These are phyloP conservation scores for Andrena flavipes DNA, from an alignment of 2,888 invertebrate genomes.

Conservation along the genomic window DNA sequence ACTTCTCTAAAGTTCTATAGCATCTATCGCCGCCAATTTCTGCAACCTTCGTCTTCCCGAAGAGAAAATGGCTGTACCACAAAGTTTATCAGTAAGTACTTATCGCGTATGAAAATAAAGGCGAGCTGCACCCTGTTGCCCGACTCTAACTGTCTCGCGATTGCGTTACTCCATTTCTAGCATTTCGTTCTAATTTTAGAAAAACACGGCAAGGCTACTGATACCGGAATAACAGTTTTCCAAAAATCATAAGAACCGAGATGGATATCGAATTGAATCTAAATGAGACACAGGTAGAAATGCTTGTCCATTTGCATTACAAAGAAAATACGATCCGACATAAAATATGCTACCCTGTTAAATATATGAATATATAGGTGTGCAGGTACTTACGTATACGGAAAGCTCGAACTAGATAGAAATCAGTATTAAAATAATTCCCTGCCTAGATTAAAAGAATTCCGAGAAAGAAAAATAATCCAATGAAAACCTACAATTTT, in stretches of 20 bases:
- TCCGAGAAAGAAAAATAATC: too few species aligned
- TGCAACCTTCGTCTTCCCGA: not conserved
- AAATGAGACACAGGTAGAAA: constrained; percentile 13
- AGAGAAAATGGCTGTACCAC: not conserved
- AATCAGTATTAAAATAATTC: constrained; percentile 18
- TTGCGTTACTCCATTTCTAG: constrained; percentile 57
- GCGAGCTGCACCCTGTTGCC: constrained; percentile 26
- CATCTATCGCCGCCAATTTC: not conserved
- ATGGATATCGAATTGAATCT: constrained; percentile 17
- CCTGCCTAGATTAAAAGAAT: not conserved
- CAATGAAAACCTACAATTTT: too few species aligned
- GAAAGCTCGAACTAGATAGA: constrained; percentile 10
- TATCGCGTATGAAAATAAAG: constrained; percentile 31
- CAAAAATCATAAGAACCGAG: constrained; percentile 27
- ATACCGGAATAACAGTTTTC: constrained; percentile 47
- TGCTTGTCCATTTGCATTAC: constrained; percentile 1
- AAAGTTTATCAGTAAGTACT: not conserved
- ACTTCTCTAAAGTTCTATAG: not conserved
- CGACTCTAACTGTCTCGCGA: constrained; percentile 51
- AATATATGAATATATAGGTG: not conserved
- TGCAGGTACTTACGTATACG: not conserved
- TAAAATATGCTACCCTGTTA: not conserved
- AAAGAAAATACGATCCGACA: constrained; percentile 12
- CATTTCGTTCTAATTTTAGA: constrained; percentile 68
- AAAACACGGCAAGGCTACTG: constrained; percentile 29